Evolutionary conservation across 2,888 invertebrate species (phyloP), one percentile per base, ranked within the genome.

Genomic region (Isoperla grammatica): DNA sequence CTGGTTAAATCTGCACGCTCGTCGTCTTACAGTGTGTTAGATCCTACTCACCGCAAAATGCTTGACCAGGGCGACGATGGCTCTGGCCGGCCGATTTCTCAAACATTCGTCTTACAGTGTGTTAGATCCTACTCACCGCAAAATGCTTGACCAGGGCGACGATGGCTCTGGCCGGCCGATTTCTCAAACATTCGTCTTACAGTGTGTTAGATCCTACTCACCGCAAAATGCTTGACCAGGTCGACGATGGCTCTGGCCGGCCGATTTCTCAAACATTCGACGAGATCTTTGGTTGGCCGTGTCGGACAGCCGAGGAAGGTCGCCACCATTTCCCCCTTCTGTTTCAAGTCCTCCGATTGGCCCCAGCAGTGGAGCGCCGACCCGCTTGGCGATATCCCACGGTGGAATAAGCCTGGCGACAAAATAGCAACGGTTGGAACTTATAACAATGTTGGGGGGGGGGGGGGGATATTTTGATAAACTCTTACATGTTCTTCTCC

Each of bases 301-400:
- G 76, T 77, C 2, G 84, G 81, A 66, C 89, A 90, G 15, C 86
- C 85, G 12, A 88, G 74, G 12, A 79, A 70, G 11, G 74, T 71
- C 0, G 84, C 85, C 43, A 89, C 69, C 58, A 80, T 76, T 61
- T 77, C 75, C 0, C 88, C 80, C 65, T 86, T 86, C 65, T 82
- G 79, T 1, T 77, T 74, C 0, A 83, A 78, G 23, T 79, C 79
- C 66, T 80, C 77, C 1, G 79, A 74, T 56, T 83, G 75, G 0
- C 82, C 73, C 82, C 83, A 84, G 0, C 84, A 79, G 59, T 81
- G 76, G 13, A 88, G 75, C 0, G 85, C 81, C 1, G 82, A 78
- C 0, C 90, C 90, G 68, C 90, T 89, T 70, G 82, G 80, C 0
- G 87, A 86, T 56, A 86, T 81, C 11, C 84, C 87, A 20, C 80